These are phyloP conservation scores for Catocala nupta DNA, from an alignment of 2,888 invertebrate genomes.

Conservation along the genomic window DNA sequence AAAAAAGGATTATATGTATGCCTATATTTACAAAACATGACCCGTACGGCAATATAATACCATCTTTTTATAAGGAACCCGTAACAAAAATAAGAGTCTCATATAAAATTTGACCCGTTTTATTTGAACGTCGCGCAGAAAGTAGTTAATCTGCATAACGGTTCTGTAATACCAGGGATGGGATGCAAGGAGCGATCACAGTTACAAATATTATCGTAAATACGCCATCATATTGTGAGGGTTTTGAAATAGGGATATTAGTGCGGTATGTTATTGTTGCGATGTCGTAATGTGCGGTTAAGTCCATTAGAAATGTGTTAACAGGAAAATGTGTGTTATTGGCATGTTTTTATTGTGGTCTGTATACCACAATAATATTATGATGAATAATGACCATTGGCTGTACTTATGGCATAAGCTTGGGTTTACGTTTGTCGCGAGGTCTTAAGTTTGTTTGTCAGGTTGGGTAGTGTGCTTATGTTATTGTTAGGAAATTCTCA, in stretches of 20 bases:
- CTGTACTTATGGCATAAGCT: too few species aligned
- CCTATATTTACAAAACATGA: too few species aligned
- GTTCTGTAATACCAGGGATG: slow-evolving; percentile 52
- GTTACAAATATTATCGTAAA: slow-evolving; percentile 58
- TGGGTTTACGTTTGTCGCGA: too few species aligned
- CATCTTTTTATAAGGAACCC: slow-evolving; percentile 37
- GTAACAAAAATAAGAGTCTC: slow-evolving; percentile 27
- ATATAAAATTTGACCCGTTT: slow-evolving; percentile 49
- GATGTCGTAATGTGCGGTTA: not conserved
- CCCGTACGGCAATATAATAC: slow-evolving; percentile 1
- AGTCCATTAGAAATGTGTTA: too few species aligned
- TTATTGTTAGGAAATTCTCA: too few species aligned
- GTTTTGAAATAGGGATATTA: slow-evolving; percentile 30
- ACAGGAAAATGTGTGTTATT: too few species aligned
- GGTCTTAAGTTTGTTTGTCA: too few species aligned
- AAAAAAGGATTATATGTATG: too few species aligned
- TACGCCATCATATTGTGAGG: slow-evolving; percentile 29
- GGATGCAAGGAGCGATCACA: slow-evolving; percentile 50
- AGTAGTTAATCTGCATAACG: slow-evolving; percentile 75
- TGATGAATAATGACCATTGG: not conserved
- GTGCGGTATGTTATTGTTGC: slow-evolving; percentile 4
- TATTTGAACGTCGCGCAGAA: slow-evolving; percentile 58
- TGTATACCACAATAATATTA: not conserved
- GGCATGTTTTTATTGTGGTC: too few species aligned
- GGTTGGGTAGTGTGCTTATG: too few species aligned